Evolutionary conservation across 1,140 invertebrate species (phyloP), one percentile per base, ranked within the genome.

Genomic region (Drosophila bifasciata): DNA sequence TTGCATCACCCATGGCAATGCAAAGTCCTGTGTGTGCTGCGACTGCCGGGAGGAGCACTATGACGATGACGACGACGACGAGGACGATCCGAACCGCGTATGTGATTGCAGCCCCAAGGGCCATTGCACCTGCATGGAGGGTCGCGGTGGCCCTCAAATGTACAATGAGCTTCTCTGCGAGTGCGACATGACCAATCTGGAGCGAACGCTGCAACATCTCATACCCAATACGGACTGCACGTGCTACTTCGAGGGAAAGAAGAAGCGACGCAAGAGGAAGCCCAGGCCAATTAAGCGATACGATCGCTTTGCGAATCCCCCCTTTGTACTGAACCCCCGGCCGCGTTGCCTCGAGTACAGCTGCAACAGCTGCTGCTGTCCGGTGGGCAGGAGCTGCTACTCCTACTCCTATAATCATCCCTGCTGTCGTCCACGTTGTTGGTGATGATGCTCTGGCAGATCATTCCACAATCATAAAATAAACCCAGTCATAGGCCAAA

Each of bases 261-360:
- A 49, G 15, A 67, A 28, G 15, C 55, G 23, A 11, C 52, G 36
- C 1, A 79, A 63, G 16, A 67, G 67, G 15, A 40, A 17, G 41
- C 5, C 7, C 3, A 3, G 3, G 0, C 32, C 43, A 1, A 49
- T 43, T 13, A 7, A 17, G 1, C 5, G 13, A 0, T 81, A 43
- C 21, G 53, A 81, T 51, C 53, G 83, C 0, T 86, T 77, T 21
- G 64, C 69, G 8, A 44, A 5, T 66, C 76, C 81, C 0, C 80
- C 81, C 0, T 51, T 53, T n/a, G 56, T 77, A 13, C 40, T 80
- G 0, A 66, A 77, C 43, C 83, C 81, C 0, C 74, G 55, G 19
- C 44, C 60, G 0, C 32, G n/a, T 15, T 50, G 36, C 1, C 40
- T 51, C 0, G 36, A 57, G 0, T 52, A 40, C n/a, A 32, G 15